These are phyloP conservation scores for Ginglymostoma cirratum DNA, from an alignment of 2,113 vertebrate species.

Conservation along the genomic window DNA sequence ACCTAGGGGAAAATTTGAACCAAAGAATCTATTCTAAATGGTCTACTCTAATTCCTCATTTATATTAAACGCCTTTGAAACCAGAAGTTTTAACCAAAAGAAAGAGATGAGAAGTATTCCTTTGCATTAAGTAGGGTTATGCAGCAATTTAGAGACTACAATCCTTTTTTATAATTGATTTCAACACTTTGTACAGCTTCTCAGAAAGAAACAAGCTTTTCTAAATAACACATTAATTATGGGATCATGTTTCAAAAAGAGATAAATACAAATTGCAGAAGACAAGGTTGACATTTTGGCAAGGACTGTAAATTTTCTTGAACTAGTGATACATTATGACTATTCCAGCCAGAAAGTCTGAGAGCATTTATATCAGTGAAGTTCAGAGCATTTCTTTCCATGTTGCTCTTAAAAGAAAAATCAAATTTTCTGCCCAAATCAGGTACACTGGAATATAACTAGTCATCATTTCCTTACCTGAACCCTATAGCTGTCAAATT, in stretches of 20 bases:
- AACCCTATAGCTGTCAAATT: neutral
- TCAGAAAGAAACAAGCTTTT: neutral
- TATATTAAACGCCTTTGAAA: neutral
- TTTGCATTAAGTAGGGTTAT: neutral
- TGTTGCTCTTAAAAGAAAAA: neutral
- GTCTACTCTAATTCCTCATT: too few species aligned
- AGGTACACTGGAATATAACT: neutral
- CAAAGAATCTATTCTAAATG: neutral
- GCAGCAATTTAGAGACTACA: neutral
- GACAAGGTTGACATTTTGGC: slow-evolving; percentile 26
- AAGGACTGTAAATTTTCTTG: neutral
- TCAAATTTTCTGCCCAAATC: neutral
- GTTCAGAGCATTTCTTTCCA: neutral
- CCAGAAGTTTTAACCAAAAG: neutral
- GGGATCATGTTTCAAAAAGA: neutral
- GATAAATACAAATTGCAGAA: neutral
- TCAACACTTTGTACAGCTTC: neutral
- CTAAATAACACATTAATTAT: neutral
- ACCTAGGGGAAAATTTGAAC: neutral
- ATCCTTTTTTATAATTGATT: neutral
- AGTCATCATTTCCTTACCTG: neutral
- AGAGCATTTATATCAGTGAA: slow-evolving; percentile 1
- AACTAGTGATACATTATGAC: neutral
- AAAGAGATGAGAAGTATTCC: neutral
- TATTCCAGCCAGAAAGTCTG: neutral